A percentile compares a stretch with the other conserved stretches of the same genome.
These are phyloP conservation scores for Blastobasis lacticolella DNA, from an alignment of 2,888 invertebrate genomes.

Conservation along the genomic window DNA sequence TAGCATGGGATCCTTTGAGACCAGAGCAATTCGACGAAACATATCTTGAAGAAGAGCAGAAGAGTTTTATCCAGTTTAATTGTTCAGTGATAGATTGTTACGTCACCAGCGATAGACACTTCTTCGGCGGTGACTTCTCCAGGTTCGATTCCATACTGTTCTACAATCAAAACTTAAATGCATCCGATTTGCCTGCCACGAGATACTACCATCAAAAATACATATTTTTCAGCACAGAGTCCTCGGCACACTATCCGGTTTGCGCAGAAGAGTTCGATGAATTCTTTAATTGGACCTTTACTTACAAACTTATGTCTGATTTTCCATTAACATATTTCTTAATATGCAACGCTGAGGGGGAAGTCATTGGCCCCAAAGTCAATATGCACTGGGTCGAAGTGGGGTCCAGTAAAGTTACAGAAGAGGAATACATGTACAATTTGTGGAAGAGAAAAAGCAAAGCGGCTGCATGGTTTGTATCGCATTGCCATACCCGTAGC, in stretches of 20 bases:
- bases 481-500: slow-evolving; percentile 37
- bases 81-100: slow-evolving; percentile 51
- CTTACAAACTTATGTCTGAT: slow-evolving; percentile 57
- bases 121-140: slow-evolving; percentile 35
- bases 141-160: slow-evolving; percentile 53
- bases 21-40: too few relatives aligned
- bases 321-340: slow-evolving; percentile 46
- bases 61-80: slow-evolving; percentile 43
- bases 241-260: slow-evolving; percentile 48
- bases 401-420: slow-evolving; percentile 8
- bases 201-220: slow-evolving; percentile 49
- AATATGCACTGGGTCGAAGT: slow-evolving; percentile 37
- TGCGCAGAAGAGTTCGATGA: slow-evolving; percentile 39
- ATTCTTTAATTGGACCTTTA: slow-evolving; percentile 62
- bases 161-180: slow-evolving; percentile 32
- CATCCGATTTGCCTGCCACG: slow-evolving; percentile 25
- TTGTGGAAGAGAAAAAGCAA: slow-evolving; percentile 40
- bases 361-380: slow-evolving; percentile 43
- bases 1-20: too few relatives aligned
- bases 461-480: slow-evolving; percentile 61
- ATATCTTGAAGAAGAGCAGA: slow-evolving; percentile 28
- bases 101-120: slow-evolving; percentile 35
- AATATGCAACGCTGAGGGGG: slow-evolving; percentile 33
- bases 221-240: slow-evolving; percentile 56
- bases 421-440: slow-evolving; percentile 21